phyloP scores from a whole-genome alignment of 2,888 invertebrate species.

The Kryphioiulus occultus region DNA sequence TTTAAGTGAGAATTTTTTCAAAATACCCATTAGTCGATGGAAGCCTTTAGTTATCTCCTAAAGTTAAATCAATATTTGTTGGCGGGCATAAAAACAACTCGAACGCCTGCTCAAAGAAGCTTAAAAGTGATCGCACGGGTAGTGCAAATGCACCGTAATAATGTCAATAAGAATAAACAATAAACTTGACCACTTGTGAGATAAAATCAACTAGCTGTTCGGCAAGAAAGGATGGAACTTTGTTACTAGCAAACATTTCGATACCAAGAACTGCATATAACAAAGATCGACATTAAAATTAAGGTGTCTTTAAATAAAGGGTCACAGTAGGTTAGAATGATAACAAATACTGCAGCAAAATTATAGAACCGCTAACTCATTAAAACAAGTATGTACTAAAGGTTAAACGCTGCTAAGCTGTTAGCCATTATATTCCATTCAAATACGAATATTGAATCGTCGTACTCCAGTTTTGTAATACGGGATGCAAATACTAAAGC shows the following conservation, averaged over 20 bases:
- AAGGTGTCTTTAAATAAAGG: neutral
- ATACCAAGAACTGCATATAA: neutral
- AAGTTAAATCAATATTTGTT: neutral
- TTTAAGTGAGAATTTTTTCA: neutral
- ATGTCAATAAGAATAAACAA: neutral
- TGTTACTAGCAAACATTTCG: neutral
- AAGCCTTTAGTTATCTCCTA: neutral
- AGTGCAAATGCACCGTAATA: neutral
- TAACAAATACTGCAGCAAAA: neutral
- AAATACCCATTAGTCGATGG: neutral
- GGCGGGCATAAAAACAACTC: neutral
- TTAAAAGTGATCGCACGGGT: neutral
- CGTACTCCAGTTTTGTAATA: neutral
- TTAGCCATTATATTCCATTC: neutral
- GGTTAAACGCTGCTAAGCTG: neutral
- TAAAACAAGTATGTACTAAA: neutral
- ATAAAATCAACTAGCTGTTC: neutral
- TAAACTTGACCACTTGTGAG: neutral
- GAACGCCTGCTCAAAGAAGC: neutral
- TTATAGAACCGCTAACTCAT: neutral
- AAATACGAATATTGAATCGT: neutral
- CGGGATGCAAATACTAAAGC: neutral
- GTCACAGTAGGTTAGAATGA: neutral
- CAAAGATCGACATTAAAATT: neutral
- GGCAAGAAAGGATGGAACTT: neutral